Evolutionary conservation across 2,113 vertebrate genomes (phyloP).

Genomic region (Thryonomys swinderianus): DNA sequence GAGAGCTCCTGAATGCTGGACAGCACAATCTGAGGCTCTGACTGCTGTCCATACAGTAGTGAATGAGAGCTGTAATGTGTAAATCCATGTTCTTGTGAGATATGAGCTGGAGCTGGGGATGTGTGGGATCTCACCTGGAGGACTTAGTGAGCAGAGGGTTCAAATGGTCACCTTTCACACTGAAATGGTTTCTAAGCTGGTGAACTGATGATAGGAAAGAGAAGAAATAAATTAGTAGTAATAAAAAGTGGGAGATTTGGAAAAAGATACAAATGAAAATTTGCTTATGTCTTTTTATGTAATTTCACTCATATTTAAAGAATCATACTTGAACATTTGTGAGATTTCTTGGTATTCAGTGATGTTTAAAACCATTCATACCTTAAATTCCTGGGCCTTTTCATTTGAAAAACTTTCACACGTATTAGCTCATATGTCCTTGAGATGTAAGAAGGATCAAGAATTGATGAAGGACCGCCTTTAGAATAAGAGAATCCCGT

Average conservation of each 20-base stretch:
- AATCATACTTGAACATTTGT: background rate
- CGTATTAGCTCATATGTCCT: background rate
- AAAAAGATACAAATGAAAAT: slow-evolving; percentile 28
- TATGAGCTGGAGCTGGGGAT: background rate
- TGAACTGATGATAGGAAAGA: background rate
- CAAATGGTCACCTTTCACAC: background rate
- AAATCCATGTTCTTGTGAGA: background rate
- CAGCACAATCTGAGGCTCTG: background rate
- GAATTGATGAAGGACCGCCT: slow-evolving; percentile 17
- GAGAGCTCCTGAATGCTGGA: background rate
- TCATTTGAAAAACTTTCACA: slow-evolving; percentile 36
- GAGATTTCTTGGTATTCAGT: background rate
- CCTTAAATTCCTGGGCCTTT: slow-evolving; percentile 32
- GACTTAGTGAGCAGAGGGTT: background rate
- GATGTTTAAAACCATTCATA: background rate
- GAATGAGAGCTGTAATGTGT: background rate
- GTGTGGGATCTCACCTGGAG: background rate
- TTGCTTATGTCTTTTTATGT: slow-evolving; percentile 20
- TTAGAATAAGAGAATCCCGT: background rate
- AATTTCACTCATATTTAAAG: slow-evolving; percentile 20
- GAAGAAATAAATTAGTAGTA: background rate
- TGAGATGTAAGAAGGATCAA: slow-evolving; percentile 13
- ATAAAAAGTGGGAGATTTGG: slow-evolving; percentile 47
- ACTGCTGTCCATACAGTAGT: background rate
- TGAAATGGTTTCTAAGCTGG: slow-evolving; percentile 15